Conservation (phyloP, 2,888 invertebrate species). For the Hybos culiciformis region DNA sequence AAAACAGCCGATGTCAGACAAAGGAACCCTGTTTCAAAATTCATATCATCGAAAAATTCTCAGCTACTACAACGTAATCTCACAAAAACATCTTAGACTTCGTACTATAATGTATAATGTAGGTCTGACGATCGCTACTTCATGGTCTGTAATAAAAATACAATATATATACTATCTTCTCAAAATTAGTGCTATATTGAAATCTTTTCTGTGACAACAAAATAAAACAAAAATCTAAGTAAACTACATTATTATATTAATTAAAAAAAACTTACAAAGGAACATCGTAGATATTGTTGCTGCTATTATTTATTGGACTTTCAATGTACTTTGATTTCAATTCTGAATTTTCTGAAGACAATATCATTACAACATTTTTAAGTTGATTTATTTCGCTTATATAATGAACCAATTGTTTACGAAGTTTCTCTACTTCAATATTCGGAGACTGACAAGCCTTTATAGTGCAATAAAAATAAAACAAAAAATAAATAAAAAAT, state of each 20-base stretch:
- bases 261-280: slow-evolving; percentile 28
- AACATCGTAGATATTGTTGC: slow-evolving; percentile 32
- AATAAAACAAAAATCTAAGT: slow-evolving; percentile 10
- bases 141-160: no score
- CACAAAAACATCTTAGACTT: no score
- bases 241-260: slow-evolving; percentile 9
- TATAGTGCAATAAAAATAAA: slow-evolving; percentile 12
- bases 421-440: slow-evolving; percentile 31
- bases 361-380: slow-evolving; percentile 51
- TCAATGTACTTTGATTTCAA: slow-evolving; percentile 43
- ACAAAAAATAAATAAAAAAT: slow-evolving; percentile 12
- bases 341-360: slow-evolving; percentile 68
- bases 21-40: no score
- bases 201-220: slow-evolving; percentile 12
- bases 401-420: slow-evolving; percentile 32
- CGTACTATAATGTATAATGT: no score
- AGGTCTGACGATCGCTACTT: no score
- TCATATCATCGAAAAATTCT: no score
- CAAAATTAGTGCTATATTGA: no score
- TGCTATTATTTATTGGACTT: slow-evolving; percentile 11
- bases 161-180: no score
- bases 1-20: no score
- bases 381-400: slow-evolving; percentile 33
- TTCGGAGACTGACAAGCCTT: slow-evolving; percentile 25
- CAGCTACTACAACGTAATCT: no score